A percentile compares a stretch with the other conserved stretches of the same genome.
These are phyloP conservation scores for Chaetodon trifascialis DNA, from an alignment of 2,113 vertebrate genomes.

Conservation along the genomic window DNA sequence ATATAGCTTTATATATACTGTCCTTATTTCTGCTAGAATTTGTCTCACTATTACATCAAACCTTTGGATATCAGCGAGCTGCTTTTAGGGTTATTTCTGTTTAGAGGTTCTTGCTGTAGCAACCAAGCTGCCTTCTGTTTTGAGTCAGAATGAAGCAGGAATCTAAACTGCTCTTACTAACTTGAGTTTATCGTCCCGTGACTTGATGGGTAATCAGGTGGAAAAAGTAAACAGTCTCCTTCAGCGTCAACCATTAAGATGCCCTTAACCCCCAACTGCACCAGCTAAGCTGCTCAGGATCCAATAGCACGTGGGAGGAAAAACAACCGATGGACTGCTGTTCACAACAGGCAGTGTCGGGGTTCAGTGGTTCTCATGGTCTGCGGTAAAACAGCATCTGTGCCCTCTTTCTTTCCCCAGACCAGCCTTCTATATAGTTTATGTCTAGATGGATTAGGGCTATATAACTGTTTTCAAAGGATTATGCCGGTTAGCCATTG, in stretches of 20 bases:
- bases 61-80: neutral
- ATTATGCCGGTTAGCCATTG: neutral
- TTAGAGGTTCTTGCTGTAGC: neutral
- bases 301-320: conserved; percentile 16
- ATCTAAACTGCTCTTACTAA: no score
- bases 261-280: conserved; percentile 17
- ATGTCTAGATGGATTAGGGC: neutral
- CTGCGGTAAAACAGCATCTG: conserved; percentile 10
- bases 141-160: neutral
- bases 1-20: neutral
- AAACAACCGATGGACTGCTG: conserved; percentile 36
- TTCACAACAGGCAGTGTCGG: conserved; percentile 27
- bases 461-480: neutral
- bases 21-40: neutral
- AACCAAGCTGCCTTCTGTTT: neutral
- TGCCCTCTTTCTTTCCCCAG: neutral
- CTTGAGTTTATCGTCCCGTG: no score
- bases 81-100: neutral
- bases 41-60: neutral
- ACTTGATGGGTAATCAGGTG: conserved; percentile 15
- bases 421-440: neutral
- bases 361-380: conserved; percentile 16
- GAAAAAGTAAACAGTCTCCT: conserved; percentile 32
- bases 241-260: conserved; percentile 22
- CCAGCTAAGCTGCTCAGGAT: conserved; percentile 29